phyloP scores from a whole-genome alignment of 2,113 vertebrate species.

The Megaceryle maxima region DNA sequence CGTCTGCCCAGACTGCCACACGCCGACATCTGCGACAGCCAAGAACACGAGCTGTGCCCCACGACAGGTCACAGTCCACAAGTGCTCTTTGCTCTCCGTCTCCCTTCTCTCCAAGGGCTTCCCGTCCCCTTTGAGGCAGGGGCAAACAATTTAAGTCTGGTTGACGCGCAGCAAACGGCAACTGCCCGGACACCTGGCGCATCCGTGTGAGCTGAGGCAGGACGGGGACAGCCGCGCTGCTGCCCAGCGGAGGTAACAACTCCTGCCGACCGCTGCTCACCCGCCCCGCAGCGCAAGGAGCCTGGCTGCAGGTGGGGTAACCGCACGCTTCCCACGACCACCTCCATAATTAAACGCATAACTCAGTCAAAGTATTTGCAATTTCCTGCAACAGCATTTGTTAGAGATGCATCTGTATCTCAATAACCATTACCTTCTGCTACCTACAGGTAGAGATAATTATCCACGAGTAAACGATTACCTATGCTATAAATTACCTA shows the following conservation, averaged over 20 bases:
- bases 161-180: neutral
- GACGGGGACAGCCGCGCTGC: neutral
- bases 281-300: neutral
- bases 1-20: neutral
- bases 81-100: neutral
- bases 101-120: neutral
- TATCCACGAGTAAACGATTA: conserved; percentile 65
- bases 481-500: conserved; percentile 69
- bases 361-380: conserved; percentile 42
- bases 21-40: too few relatives aligned
- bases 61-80: rapidly evolving
- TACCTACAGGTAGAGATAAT: conserved; percentile 68
- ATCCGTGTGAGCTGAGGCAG: neutral
- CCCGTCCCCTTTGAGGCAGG: neutral
- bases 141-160: neutral
- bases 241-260: neutral
- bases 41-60: neutral
- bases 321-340: neutral
- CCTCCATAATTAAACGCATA: conserved; percentile 54
- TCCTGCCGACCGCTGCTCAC: neutral
- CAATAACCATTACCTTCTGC: conserved; percentile 59
- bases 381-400: conserved; percentile 4
- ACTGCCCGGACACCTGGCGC: neutral
- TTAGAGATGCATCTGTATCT: conserved; percentile 41
- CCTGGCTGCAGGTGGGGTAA: neutral